Conservation (phyloP, 2,797 vertebrate species). For the Alauda arvensis region DNA sequence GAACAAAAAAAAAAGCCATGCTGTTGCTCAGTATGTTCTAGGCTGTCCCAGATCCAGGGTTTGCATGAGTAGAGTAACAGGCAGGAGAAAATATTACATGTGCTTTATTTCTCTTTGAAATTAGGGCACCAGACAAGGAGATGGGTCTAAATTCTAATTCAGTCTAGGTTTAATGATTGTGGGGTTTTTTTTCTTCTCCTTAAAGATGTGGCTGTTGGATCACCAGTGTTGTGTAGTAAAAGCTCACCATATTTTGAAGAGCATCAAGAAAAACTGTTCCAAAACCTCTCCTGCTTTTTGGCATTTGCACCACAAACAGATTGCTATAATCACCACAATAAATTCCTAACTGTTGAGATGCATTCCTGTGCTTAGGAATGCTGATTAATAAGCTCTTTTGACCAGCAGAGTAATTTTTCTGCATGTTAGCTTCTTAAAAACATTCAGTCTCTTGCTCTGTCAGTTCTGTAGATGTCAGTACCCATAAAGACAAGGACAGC, state of each 20-base stretch:
- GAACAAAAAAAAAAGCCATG: background rate
- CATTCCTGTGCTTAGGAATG: conserved; percentile 35
- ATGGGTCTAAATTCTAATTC: background rate
- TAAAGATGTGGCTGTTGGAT: background rate
- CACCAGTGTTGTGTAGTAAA: background rate
- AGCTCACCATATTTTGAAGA: background rate
- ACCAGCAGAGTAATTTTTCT: conserved; percentile 12
- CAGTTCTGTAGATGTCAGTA: background rate
- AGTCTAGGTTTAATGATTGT: background rate
- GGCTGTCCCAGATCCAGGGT: background rate
- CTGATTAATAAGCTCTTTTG: conserved; percentile 28
- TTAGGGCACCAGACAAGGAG: background rate
- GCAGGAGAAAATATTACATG: background rate
- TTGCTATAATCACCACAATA: background rate
- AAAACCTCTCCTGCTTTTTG: conserved; percentile 7
- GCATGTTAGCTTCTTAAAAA: conserved; percentile 15
- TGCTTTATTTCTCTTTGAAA: background rate
- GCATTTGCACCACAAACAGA: background rate
- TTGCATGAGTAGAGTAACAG: background rate
- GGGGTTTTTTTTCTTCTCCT: background rate
- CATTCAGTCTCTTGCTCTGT: background rate
- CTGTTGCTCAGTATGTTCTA: fast-evolving
- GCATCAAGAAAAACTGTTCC: background rate
- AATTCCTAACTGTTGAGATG: conserved; percentile 16
- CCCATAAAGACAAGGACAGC: background rate